Percentiles rank a stretch among this genome's conserved stretches.
These are phyloP conservation scores for Rhabdornis inornatus DNA, from an alignment of 2,113 vertebrate species.

Conservation along the genomic window DNA sequence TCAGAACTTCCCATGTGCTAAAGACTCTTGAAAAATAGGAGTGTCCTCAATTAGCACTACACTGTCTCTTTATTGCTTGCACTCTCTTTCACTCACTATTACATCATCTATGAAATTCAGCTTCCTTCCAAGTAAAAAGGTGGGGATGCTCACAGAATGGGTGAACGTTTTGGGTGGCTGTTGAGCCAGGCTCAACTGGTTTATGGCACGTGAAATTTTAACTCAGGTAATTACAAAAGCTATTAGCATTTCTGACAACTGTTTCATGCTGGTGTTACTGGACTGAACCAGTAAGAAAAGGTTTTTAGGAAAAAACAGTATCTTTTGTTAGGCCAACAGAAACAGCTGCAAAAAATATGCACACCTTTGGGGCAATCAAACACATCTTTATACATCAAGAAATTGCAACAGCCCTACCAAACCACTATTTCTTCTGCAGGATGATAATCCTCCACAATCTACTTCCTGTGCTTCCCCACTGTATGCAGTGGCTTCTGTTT, in stretches of 20 bases:
- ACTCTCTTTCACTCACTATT: neutral
- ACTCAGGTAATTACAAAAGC: neutral
- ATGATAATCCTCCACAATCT: neutral
- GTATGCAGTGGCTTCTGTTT: neutral
- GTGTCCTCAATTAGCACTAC: neutral
- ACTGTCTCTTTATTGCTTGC: neutral
- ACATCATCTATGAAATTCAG: neutral
- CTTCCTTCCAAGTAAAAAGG: neutral
- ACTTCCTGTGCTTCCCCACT: neutral
- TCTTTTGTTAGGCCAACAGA: neutral
- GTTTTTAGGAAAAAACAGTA: neutral
- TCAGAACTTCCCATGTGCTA: neutral
- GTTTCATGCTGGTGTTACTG: neutral
- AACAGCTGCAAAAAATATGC: neutral
- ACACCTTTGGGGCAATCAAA: neutral
- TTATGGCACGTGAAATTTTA: neutral
- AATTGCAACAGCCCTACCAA: neutral
- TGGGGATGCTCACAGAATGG: neutral
- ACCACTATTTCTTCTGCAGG: neutral
- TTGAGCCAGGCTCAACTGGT: neutral
- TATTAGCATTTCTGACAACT: neutral
- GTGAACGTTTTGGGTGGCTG: neutral
- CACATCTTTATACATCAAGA: neutral
- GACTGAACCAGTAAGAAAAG: neutral
- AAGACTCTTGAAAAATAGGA: neutral